These are phyloP conservation scores for Garra rufa DNA, from an alignment of 2,113 vertebrate genomes.

Conservation along the genomic window DNA sequence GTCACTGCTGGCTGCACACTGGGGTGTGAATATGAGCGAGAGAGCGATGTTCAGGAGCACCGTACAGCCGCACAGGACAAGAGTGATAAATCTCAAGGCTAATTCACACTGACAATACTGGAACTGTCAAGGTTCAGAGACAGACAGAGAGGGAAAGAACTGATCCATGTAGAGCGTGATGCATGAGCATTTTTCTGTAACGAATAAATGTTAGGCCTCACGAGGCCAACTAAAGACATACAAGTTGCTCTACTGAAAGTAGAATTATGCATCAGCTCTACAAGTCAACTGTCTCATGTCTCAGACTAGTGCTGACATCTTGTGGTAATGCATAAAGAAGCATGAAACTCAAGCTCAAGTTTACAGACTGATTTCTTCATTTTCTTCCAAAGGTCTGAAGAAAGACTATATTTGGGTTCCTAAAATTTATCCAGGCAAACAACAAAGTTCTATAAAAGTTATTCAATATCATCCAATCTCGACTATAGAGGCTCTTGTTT, in stretches of 20 bases:
- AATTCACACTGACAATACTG: background rate
- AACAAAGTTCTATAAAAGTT: background rate
- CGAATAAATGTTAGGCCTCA: background rate
- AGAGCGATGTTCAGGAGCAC: background rate
- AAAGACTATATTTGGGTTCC: background rate
- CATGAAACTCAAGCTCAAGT: background rate
- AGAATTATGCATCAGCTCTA: background rate
- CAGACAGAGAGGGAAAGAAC: background rate
- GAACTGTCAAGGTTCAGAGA: slow-evolving; percentile 3
- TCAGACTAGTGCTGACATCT: slow-evolving; percentile 60
- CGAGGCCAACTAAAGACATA: background rate
- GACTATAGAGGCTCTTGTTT: background rate
- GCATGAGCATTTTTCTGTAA: background rate
- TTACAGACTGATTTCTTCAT: background rate
- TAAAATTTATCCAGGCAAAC: background rate
- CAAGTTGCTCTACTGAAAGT: background rate
- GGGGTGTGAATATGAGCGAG: background rate
- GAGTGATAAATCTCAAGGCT: slow-evolving; percentile 1
- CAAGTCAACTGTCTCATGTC: background rate
- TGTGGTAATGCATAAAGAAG: slow-evolving; percentile 49
- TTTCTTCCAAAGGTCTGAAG: background rate
- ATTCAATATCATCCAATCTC: background rate
- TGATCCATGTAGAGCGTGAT: background rate
- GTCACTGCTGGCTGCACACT: slow-evolving; percentile 5
- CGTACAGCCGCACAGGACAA: background rate